phyloP scores from a whole-genome alignment of 2,888 invertebrate species.

The Eupithecia subumbrata region DNA sequence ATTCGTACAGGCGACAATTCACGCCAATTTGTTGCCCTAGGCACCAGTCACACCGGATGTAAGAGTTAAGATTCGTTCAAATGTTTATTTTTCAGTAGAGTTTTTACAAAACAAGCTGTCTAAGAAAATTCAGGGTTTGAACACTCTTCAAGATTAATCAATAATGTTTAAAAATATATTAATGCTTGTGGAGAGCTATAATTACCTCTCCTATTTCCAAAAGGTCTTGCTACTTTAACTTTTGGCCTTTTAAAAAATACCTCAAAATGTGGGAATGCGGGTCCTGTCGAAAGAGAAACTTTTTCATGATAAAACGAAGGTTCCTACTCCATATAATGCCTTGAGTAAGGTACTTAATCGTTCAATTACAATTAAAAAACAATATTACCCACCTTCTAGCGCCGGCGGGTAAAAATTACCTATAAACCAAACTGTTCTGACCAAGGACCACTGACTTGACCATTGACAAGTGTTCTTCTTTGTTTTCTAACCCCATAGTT shows the following conservation, averaged over 20 bases:
- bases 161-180: constrained; percentile 12
- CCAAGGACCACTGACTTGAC: too few species aligned
- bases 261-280: not conserved
- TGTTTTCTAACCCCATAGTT: not conserved
- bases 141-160: not conserved
- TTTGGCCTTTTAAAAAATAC: not conserved
- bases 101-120: not conserved
- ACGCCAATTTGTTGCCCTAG: constrained; percentile 57
- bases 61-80: not conserved
- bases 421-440: too few species aligned
- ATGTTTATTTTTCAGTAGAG: not conserved
- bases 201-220: too few species aligned
- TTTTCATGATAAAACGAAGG: not conserved
- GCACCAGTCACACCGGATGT: constrained; percentile 50
- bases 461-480: not conserved
- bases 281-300: not conserved
- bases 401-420: too few species aligned
- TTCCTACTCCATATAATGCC: too few species aligned
- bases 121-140: not conserved
- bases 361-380: not conserved
- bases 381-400: not conserved
- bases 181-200: too few species aligned
- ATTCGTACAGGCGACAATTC: constrained; percentile 65
- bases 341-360: not conserved
- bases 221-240: not conserved